A percentile compares a stretch with the other conserved stretches of the same genome.
phyloP scores from a whole-genome alignment of 2,888 invertebrate genomes.

The Parnassius orleans region DNA sequence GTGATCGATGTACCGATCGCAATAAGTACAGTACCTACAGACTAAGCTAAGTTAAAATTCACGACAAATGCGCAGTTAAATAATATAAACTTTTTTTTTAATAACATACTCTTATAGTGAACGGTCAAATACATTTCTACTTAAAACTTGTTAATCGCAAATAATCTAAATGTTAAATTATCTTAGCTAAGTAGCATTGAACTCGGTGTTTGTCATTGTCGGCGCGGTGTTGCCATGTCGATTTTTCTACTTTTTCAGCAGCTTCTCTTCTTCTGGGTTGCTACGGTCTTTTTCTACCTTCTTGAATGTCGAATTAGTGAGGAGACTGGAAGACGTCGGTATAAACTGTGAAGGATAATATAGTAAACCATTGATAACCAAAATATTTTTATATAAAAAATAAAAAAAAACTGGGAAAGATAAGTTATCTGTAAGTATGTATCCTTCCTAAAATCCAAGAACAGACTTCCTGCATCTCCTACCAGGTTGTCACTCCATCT shows the following conservation, averaged over 20 bases:
- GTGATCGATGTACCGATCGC: too few species aligned
- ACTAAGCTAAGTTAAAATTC: slow-evolving; percentile 25
- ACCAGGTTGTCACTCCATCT: too few species aligned
- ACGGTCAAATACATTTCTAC: slow-evolving; percentile 12
- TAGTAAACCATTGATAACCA: background rate
- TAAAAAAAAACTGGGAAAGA: too few species aligned
- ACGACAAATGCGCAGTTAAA: slow-evolving; percentile 25
- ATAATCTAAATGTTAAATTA: slow-evolving; percentile 4
- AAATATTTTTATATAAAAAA: too few species aligned
- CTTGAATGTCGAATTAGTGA: slow-evolving; percentile 57
- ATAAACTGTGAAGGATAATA: slow-evolving; percentile 41
- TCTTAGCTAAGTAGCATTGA: slow-evolving; percentile 8
- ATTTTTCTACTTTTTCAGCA: slow-evolving; percentile 60
- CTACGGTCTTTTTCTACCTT: slow-evolving; percentile 38
- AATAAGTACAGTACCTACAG: slow-evolving; percentile 28
- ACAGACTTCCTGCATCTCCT: too few species aligned
- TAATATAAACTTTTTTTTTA: slow-evolving; percentile 14
- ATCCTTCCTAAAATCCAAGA: too few species aligned
- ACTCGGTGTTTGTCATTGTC: slow-evolving; percentile 21
- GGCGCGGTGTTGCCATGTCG: slow-evolving; percentile 37
- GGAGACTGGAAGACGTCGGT: slow-evolving; percentile 55
- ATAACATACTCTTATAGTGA: slow-evolving; percentile 12
- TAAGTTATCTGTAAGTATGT: too few species aligned
- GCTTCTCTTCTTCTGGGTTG: slow-evolving; percentile 61
- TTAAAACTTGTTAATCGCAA: slow-evolving; percentile 4